Evolutionary conservation across 2,113 vertebrate species (phyloP).

Genomic region (Hepsetus odoe): DNA sequence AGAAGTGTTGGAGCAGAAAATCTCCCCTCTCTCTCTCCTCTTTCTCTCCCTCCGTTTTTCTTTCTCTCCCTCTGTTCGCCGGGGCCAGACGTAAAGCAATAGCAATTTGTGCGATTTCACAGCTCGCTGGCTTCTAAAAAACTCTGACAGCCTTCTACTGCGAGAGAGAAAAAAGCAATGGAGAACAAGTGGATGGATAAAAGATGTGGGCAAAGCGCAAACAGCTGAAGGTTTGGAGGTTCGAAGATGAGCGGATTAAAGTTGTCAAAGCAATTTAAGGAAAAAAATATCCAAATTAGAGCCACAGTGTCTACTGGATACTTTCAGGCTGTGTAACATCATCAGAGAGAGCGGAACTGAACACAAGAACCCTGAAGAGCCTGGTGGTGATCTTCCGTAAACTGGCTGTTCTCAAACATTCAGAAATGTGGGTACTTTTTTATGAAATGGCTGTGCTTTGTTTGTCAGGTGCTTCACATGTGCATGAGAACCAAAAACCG

Average conservation of each 20-base stretch:
- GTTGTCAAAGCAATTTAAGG: not conserved
- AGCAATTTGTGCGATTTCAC: constrained; percentile 85
- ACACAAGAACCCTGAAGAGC: not conserved
- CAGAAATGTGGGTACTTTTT: not conserved
- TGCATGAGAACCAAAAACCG: constrained; percentile 33
- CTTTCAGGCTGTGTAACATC: not conserved
- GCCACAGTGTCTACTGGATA: not conserved
- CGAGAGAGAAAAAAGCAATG: constrained; percentile 46
- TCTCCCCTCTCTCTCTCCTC: constrained; percentile 57
- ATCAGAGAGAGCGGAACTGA: not conserved
- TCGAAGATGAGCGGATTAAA: constrained; percentile 18
- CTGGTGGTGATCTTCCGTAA: not conserved
- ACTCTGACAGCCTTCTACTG: constrained; percentile 74
- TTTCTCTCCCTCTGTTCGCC: constrained; percentile 63
- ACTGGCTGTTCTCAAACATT: not conserved
- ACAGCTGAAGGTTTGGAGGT: constrained; percentile 28
- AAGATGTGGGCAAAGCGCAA: constrained; percentile 17
- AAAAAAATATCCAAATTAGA: constrained; percentile 43
- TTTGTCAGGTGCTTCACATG: constrained; percentile 12
- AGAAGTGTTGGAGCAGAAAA: constrained; percentile 82
- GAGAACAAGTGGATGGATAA: constrained; percentile 43
- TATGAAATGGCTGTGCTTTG: not conserved
- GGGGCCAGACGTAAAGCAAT: constrained; percentile 74
- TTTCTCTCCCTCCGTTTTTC: constrained; percentile 49
- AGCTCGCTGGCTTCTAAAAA: constrained; percentile 75